A percentile compares a stretch with the other conserved stretches of the same genome.
These are phyloP conservation scores for Stylophora pistillata DNA, from an alignment of 64 coral and sea anemone genomes.

Conservation along the genomic window DNA sequence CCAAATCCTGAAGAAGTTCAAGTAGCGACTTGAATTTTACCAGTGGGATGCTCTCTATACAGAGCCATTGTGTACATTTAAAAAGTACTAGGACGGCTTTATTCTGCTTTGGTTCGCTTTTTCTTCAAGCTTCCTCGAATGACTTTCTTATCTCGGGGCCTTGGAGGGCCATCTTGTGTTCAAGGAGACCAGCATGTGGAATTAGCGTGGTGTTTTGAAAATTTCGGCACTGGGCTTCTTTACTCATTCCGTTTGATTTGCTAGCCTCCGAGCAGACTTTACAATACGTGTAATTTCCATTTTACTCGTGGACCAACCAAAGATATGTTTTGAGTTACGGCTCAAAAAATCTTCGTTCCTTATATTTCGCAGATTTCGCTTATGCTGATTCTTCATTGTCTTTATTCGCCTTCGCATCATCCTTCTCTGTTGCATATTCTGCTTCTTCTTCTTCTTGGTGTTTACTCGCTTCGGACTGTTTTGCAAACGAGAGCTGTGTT, in stretches of 20 bases:
- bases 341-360: slow-evolving; percentile 17
- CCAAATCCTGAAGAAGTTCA: slow-evolving; percentile 54
- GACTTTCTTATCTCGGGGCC: no score
- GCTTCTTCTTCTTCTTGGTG: not conserved
- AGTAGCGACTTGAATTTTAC: slow-evolving; percentile 36
- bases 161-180: no score
- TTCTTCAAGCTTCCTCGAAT: not conserved
- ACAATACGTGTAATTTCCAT: slow-evolving; percentile 6
- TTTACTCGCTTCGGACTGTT: not conserved
- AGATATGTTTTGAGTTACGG: slow-evolving; percentile 1
- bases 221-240: slow-evolving; percentile 5
- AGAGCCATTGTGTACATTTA: slow-evolving; percentile 44
- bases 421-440: not conserved
- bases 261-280: not conserved
- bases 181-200: slow-evolving; percentile 5
- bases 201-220: not conserved
- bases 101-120: not conserved
- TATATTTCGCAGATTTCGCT: not conserved
- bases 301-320: slow-evolving; percentile 2
- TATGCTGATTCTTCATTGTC: slow-evolving; percentile 4
- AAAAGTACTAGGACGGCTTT: slow-evolving; percentile 19
- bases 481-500: not conserved
- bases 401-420: not conserved
- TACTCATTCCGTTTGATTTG: not conserved
- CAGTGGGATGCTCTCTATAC: slow-evolving; percentile 48